Percentiles rank a stretch among this genome's conserved stretches.
These are phyloP conservation scores for Ataeniobius toweri DNA, from an alignment of 2,797 vertebrate genomes.

Conservation along the genomic window DNA sequence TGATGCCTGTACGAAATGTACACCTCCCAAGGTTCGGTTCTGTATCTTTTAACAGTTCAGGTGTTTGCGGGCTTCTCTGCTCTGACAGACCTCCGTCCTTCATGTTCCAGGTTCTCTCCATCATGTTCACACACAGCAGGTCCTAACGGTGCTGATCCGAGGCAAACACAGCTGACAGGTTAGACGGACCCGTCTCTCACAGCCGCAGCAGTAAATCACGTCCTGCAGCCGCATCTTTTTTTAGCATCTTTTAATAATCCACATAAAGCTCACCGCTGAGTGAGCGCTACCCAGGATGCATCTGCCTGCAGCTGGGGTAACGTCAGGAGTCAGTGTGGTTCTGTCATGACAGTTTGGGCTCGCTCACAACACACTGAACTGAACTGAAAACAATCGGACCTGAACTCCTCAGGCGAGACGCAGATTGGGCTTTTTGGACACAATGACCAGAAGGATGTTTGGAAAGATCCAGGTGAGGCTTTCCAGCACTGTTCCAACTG, in stretches of 20 bases:
- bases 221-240: neutral
- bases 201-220: neutral
- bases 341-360: neutral
- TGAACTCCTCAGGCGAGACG: no score
- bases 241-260: constrained; percentile 3
- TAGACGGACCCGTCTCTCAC: neutral
- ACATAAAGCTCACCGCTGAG: neutral
- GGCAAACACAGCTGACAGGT: no score
- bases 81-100: no score
- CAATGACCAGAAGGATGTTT: no score
- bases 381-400: no score
- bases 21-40: neutral
- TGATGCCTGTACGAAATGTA: no score
- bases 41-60: neutral
- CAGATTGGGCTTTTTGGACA: no score
- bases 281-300: neutral
- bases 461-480: no score
- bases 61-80: neutral
- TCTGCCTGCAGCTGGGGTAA: neutral
- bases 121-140: neutral
- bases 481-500: no score
- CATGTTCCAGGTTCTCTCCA: neutral
- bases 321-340: neutral
- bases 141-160: neutral
- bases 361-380: no score